Evolutionary conservation across 2,113 vertebrate species (phyloP).

Genomic region (Halichoeres trimaculatus): DNA sequence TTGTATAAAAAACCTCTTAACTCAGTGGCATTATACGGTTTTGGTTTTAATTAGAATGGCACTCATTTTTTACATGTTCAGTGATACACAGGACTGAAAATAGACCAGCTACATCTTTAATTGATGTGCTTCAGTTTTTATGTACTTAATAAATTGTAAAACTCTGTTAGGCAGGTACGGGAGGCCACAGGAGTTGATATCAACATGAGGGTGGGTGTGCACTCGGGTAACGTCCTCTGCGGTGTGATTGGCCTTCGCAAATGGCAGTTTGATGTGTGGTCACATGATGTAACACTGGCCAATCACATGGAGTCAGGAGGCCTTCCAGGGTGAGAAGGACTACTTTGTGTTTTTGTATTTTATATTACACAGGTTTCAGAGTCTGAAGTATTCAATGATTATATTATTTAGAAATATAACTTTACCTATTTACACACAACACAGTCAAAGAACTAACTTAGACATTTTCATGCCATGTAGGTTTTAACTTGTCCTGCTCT

Average conservation of each 20-base stretch:
- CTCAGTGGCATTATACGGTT: neutral
- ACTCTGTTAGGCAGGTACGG: constrained; percentile 88
- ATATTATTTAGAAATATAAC: neutral
- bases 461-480: neutral
- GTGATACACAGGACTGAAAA: neutral
- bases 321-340: constrained; percentile 89
- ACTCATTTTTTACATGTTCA: neutral
- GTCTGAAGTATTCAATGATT: no score
- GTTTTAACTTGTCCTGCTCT: neutral
- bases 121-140: neutral
- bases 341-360: neutral
- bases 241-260: constrained; percentile 97
- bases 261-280: constrained; percentile 99
- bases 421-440: neutral
- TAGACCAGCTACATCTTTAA: neutral
- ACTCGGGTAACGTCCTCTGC: constrained; percentile 96
- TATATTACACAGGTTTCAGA: no score
- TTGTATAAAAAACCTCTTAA: neutral
- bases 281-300: constrained; percentile 95
- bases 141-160: neutral
- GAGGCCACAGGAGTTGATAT: constrained; percentile 97
- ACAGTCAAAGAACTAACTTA: neutral
- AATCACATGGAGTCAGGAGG: constrained; percentile 99
- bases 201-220: constrained; percentile 97
- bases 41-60: neutral